A percentile compares a stretch with the other conserved stretches of the same genome.
Conservation (phyloP, 1,140 invertebrate genomes). For the Mylabris phalerata region DNA sequence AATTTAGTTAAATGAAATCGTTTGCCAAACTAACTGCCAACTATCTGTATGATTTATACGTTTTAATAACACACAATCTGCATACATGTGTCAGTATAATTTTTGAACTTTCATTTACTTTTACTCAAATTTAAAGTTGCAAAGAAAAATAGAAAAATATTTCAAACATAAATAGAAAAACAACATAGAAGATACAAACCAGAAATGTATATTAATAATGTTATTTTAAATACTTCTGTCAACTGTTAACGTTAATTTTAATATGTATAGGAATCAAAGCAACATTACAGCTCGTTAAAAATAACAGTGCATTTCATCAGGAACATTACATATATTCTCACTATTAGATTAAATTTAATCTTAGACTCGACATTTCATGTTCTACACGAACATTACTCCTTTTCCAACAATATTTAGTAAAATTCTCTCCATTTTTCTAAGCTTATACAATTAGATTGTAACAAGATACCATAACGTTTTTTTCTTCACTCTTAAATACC, state of each 20-base stretch:
- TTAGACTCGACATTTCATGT: too few relatives aligned
- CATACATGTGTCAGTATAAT: conserved; percentile 14
- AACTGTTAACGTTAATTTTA: conserved; percentile 30
- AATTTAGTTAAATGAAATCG: neutral
- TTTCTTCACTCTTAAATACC: too few relatives aligned
- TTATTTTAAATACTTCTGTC: conserved; percentile 35
- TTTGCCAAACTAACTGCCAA: neutral
- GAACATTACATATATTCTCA: too few relatives aligned
- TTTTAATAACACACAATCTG: conserved; percentile 9
- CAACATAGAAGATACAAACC: conserved; percentile 24
- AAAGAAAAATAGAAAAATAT: conserved; percentile 15
- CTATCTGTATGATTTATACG: conserved; percentile 23
- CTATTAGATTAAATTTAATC: too few relatives aligned
- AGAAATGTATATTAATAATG: conserved; percentile 27
- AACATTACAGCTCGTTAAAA: conserved; percentile 28
- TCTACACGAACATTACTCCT: too few relatives aligned
- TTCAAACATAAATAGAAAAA: too few relatives aligned
- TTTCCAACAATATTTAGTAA: too few relatives aligned
- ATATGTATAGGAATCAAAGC: conserved; percentile 28
- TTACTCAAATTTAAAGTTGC: conserved; percentile 8
- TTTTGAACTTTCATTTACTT: conserved; percentile 4
- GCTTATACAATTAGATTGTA: too few relatives aligned
- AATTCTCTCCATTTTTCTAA: too few relatives aligned
- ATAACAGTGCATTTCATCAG: conserved; percentile 30
- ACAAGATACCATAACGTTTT: too few relatives aligned